phyloP scores from a whole-genome alignment of 2,888 invertebrate genomes.

The Orthosia gracilis region DNA sequence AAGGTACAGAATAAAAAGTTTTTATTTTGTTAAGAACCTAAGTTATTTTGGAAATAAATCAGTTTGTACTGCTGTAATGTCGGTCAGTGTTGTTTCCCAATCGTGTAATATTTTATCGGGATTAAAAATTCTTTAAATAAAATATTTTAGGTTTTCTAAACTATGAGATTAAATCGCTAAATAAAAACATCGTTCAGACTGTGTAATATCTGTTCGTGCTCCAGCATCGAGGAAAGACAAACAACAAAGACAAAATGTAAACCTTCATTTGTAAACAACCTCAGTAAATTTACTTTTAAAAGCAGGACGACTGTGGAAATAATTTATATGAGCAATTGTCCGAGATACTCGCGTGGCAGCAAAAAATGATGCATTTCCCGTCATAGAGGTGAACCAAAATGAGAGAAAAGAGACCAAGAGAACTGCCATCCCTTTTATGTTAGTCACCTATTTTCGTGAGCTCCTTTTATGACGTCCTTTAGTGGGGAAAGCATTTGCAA shows the following conservation, averaged over 20 bases:
- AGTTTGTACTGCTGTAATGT: background rate
- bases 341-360: constrained; percentile 10
- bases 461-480: constrained; percentile 57
- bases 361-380: constrained; percentile 35
- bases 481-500: constrained; percentile 61
- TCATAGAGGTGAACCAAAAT: constrained; percentile 30
- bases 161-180: constrained; percentile 1
- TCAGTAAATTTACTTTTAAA: constrained; percentile 13
- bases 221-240: constrained; percentile 17
- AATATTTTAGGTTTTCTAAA: background rate
- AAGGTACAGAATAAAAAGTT: background rate
- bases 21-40: background rate
- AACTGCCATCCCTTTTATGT: constrained; percentile 42
- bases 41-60: background rate
- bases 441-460: constrained; percentile 53
- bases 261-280: constrained; percentile 20
- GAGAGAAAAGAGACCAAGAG: constrained; percentile 21
- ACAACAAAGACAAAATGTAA: constrained; percentile 15
- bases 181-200: constrained; percentile 16
- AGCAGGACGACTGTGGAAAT: constrained; percentile 11
- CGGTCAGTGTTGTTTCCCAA: too few relatives aligned
- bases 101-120: too few relatives aligned
- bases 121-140: too few relatives aligned
- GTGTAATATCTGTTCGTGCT: constrained; percentile 27
- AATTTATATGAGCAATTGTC: constrained; percentile 50